Percentiles rank a stretch among this genome's conserved stretches.
Evolutionary conservation across 2,888 invertebrate species (phyloP).

Genomic region (Digitonthophagus gazella): DNA sequence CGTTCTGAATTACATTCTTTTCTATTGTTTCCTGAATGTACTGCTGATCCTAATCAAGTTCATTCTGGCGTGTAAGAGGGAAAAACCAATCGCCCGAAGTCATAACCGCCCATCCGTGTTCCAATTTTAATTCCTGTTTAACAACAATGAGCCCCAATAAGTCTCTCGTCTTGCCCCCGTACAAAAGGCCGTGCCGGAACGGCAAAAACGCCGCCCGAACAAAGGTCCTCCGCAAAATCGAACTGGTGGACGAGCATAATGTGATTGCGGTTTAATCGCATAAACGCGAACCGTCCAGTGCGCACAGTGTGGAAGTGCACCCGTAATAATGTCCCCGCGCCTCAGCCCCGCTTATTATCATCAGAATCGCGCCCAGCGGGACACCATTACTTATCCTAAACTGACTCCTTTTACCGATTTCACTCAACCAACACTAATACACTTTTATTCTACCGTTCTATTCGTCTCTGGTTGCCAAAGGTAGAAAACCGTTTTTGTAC

Average conservation of each 20-base stretch:
- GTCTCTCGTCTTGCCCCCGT: conserved; percentile 29
- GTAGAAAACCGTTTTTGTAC: background rate
- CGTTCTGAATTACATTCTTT: background rate
- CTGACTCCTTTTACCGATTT: conserved; percentile 48
- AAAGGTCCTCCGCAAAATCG: conserved; percentile 28
- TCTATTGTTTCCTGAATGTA: background rate
- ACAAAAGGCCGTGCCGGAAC: background rate
- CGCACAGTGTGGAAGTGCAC: conserved; percentile 48
- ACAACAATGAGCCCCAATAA: conserved; percentile 36
- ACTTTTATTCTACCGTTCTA: conserved; percentile 36
- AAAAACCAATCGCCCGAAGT: conserved; percentile 6
- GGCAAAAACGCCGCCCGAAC: background rate
- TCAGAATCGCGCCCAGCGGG: conserved; percentile 42
- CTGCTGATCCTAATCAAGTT: background rate
- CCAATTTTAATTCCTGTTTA: conserved; percentile 39
- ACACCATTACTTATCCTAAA: conserved; percentile 52
- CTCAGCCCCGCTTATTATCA: conserved; percentile 35
- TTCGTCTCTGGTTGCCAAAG: background rate
- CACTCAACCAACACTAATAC: conserved; percentile 49
- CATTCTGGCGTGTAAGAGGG: background rate
- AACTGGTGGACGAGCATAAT: conserved; percentile 36
- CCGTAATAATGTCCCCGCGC: conserved; percentile 38
- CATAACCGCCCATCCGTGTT: conserved; percentile 16
- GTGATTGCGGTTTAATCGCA: conserved; percentile 51
- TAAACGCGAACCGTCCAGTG: conserved; percentile 49